Conservation (phyloP, 1,140 invertebrate species). For the Bombus confusus region DNA sequence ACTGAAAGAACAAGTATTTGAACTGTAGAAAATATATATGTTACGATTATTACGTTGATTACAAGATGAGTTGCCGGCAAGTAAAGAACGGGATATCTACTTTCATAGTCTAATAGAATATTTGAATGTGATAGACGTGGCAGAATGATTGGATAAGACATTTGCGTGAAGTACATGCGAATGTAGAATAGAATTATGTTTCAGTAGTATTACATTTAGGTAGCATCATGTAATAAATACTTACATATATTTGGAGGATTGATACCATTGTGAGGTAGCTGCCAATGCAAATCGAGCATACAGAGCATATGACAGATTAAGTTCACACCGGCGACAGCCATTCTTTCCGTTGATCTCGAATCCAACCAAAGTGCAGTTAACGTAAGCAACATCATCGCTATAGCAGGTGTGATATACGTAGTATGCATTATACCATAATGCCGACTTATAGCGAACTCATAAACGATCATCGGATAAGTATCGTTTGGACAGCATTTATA, state of each 20-base stretch:
- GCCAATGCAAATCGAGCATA: constrained; percentile 78
- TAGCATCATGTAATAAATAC: constrained; percentile 21
- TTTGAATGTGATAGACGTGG: too few species aligned
- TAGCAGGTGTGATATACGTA: constrained; percentile 78
- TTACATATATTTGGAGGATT: constrained; percentile 74
- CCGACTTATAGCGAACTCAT: constrained; percentile 79
- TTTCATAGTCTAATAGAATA: too few species aligned
- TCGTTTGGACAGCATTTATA: constrained; percentile 79
- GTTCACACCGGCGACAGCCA: constrained; percentile 78
- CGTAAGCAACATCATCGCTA: constrained; percentile 82
- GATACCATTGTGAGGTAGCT: constrained; percentile 78
- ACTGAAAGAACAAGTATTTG: constrained; percentile 70
- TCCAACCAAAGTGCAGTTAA: constrained; percentile 80
- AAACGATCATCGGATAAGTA: constrained; percentile 80
- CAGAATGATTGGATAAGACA: too few species aligned
- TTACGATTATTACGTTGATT: too few species aligned
- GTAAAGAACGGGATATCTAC: too few species aligned
- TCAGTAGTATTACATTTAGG: neutral
- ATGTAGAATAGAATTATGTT: too few species aligned
- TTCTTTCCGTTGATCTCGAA: constrained; percentile 76
- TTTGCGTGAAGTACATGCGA: too few species aligned
- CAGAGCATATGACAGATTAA: constrained; percentile 81
- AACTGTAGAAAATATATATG: neutral
- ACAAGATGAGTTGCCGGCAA: too few species aligned
- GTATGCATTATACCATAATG: constrained; percentile 74